A percentile compares a stretch with the other conserved stretches of the same genome.
phyloP scores from a whole-genome alignment of 1,140 invertebrate genomes.

The Orussus abietinus region DNA sequence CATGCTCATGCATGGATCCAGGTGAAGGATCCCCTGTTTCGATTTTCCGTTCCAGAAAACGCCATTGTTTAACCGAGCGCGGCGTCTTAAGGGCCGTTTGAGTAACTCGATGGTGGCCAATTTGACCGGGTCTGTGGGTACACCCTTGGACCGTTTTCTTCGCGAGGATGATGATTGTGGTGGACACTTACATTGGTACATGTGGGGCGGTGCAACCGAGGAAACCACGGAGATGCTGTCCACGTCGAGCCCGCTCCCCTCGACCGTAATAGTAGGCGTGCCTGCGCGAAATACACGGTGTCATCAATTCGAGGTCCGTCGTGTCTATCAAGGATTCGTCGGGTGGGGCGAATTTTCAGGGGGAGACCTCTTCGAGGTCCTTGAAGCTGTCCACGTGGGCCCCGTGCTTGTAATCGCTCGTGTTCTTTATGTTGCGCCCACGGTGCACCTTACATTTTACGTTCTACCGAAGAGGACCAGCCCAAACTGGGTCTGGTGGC shows the following conservation, averaged over 20 bases:
- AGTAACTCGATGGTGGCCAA: too few species aligned
- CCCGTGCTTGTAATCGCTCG: constrained; percentile 5
- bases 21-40: constrained; percentile 17
- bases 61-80: constrained; percentile 10
- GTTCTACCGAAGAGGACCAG: too few species aligned
- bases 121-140: too few species aligned
- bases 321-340: constrained; percentile 11
- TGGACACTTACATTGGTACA: constrained; percentile 74
- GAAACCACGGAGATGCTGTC: constrained; percentile 72
- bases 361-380: constrained; percentile 5
- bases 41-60: constrained; percentile 8
- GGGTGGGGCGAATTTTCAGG: constrained; percentile 1
- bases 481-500: too few species aligned
- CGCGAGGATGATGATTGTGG: too few species aligned
- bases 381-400: background rate
- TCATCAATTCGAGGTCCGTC: constrained; percentile 14
- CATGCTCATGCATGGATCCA: constrained; percentile 31
- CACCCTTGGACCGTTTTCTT: too few species aligned
- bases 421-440: constrained; percentile 28
- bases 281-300: constrained; percentile 48
- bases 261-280: constrained; percentile 64
- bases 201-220: constrained; percentile 67
- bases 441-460: too few species aligned
- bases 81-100: too few species aligned
- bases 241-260: constrained; percentile 65